These are phyloP conservation scores for Anthrax anthrax DNA, from an alignment of 2,888 invertebrate species.

Conservation along the genomic window DNA sequence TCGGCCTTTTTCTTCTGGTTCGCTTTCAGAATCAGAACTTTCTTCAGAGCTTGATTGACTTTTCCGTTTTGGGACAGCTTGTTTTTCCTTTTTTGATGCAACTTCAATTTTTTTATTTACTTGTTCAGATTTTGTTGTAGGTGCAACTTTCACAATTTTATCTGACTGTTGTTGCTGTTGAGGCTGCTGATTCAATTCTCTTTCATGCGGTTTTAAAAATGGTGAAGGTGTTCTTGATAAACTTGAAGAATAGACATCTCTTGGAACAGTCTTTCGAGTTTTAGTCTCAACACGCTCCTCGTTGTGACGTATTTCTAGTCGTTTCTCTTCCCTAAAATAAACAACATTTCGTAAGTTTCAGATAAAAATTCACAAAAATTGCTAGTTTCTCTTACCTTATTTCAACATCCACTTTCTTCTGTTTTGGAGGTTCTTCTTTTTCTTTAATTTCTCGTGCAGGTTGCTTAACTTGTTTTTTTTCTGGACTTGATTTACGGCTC, in stretches of 20 bases:
- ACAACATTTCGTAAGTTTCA: too few relatives aligned
- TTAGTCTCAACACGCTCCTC: slow-evolving; percentile 20
- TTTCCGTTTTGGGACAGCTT: slow-evolving; percentile 21
- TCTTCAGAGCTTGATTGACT: slow-evolving; percentile 33
- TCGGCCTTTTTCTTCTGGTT: slow-evolving; percentile 38
- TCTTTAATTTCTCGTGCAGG: slow-evolving; percentile 6
- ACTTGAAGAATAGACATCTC: slow-evolving; percentile 49
- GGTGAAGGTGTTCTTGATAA: slow-evolving; percentile 77
- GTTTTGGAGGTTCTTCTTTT: neutral
- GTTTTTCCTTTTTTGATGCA: slow-evolving; percentile 14
- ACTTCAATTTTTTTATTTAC: slow-evolving; percentile 6
- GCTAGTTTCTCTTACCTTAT: neutral
- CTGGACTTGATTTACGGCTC: slow-evolving; percentile 11
- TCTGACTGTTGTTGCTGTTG: slow-evolving; percentile 9
- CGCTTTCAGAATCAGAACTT: slow-evolving; percentile 21
- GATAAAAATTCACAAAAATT: too few relatives aligned
- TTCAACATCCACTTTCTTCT: neutral
- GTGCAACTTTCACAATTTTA: slow-evolving; percentile 17
- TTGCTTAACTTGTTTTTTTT: slow-evolving; percentile 7
- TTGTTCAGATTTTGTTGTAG: neutral
- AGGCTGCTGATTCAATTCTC: slow-evolving; percentile 10
- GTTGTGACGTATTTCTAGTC: neutral
- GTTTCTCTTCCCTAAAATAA: slow-evolving; percentile 5
- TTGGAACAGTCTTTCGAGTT: slow-evolving; percentile 14
- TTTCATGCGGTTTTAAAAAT: slow-evolving; percentile 47